Percentiles rank a stretch among this genome's conserved stretches.
phyloP scores from a whole-genome alignment of 2,113 vertebrate genomes.

The Cynocephalus volans region DNA sequence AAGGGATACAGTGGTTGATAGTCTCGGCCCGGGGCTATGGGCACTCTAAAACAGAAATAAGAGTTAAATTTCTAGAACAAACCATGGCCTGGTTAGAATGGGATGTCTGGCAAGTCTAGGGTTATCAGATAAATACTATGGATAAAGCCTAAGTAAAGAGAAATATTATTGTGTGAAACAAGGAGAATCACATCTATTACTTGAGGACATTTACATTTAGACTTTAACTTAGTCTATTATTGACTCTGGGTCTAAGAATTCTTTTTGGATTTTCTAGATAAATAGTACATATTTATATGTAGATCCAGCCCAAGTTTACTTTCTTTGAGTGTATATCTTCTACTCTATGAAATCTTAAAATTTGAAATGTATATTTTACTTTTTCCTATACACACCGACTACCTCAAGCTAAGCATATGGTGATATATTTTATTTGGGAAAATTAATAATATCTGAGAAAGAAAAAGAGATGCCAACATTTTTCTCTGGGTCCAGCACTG shows the following conservation, averaged over 20 bases:
- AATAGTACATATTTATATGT: background rate
- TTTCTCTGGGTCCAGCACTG: background rate
- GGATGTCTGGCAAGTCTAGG: background rate
- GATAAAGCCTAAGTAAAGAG: background rate
- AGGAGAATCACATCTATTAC: background rate
- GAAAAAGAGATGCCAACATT: background rate
- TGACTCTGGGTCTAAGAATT: background rate
- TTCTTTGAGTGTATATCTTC: background rate
- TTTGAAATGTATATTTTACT: background rate
- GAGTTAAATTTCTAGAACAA: background rate
- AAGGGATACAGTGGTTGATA: background rate
- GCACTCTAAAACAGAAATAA: background rate
- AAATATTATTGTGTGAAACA: background rate
- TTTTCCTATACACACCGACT: background rate
- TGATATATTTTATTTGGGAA: background rate
- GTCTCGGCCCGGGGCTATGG: background rate
- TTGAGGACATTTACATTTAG: background rate
- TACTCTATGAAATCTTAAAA: background rate
- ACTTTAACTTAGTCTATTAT: background rate
- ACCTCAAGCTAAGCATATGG: background rate
- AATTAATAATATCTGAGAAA: background rate
- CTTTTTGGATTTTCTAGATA: slow-evolving; percentile 24
- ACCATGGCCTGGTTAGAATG: background rate
- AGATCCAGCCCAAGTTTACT: background rate
- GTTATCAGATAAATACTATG: background rate